Conservation (phyloP, 92 coral and sea anemone species). For the Porites divaricata region DNA sequence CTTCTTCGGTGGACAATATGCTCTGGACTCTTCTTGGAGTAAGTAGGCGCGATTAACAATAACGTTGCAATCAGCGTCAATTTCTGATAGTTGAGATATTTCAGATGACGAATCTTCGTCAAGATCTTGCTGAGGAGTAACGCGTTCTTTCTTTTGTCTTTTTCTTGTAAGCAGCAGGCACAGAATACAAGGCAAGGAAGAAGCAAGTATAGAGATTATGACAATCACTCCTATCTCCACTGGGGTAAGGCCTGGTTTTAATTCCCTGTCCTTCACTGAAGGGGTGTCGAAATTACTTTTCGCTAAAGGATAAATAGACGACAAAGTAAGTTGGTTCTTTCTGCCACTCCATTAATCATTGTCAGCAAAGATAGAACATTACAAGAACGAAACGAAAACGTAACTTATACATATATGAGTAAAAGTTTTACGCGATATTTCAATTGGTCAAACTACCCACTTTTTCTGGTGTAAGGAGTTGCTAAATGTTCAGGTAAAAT, state of each 20-base stretch:
- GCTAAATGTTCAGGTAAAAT: too few relatives aligned
- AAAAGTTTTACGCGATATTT: too few relatives aligned
- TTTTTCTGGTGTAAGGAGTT: background rate
- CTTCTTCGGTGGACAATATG: background rate
- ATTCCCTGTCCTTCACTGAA: background rate
- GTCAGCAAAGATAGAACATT: too few relatives aligned
- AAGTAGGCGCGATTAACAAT: conserved; percentile 5
- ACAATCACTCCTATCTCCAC: conserved; percentile 26
- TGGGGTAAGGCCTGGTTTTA: conserved; percentile 33
- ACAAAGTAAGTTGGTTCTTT: background rate
- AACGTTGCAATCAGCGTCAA: conserved; percentile 13
- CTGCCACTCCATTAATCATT: background rate
- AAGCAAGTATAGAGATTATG: background rate
- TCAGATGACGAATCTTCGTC: conserved; percentile 22
- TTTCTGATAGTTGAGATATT: conserved; percentile 11
- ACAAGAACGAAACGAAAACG: too few relatives aligned
- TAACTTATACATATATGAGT: too few relatives aligned
- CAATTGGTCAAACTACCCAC: background rate
- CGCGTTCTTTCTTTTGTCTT: conserved; percentile 7
- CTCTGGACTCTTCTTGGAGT: background rate
- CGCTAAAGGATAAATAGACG: conserved; percentile 8
- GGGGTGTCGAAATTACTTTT: background rate
- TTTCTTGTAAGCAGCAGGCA: conserved; percentile 7
- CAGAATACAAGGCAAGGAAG: conserved; percentile 17
- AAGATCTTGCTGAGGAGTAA: conserved; percentile 11